These are phyloP conservation scores for Oenanthe oenanthe DNA, from an alignment of 2,113 vertebrate species.

Conservation along the genomic window DNA sequence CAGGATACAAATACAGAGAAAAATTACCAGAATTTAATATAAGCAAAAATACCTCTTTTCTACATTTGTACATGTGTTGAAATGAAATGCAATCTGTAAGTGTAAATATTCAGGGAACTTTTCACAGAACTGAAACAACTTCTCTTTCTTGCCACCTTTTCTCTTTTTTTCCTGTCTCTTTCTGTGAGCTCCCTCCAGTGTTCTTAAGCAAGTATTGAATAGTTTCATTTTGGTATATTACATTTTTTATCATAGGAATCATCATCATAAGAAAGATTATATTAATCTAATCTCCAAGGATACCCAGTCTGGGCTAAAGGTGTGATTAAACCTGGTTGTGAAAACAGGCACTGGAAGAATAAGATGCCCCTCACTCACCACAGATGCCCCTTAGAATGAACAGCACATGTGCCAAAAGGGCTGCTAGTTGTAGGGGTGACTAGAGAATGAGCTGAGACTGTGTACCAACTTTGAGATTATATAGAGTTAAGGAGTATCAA, in stretches of 20 bases:
- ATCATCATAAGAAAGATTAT: background rate
- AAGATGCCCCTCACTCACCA: background rate
- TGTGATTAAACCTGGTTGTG: background rate
- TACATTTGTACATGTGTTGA: background rate
- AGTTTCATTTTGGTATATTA: background rate
- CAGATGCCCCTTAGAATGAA: background rate
- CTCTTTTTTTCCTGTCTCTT: slow-evolving; percentile 35
- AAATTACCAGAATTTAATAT: background rate
- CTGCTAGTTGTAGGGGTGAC: background rate
- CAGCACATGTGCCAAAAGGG: background rate
- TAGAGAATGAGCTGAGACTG: background rate
- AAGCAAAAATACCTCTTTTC: background rate
- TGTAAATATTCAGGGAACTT: background rate
- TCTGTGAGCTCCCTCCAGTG: slow-evolving; percentile 73
- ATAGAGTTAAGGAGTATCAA: background rate
- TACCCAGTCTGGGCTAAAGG: background rate
- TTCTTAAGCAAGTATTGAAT: slow-evolving; percentile 47
- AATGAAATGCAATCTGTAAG: background rate
- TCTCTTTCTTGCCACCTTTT: background rate
- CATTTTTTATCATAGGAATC: background rate
- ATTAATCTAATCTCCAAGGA: background rate
- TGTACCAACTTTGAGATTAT: background rate
- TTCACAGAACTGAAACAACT: background rate
- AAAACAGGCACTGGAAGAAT: background rate
- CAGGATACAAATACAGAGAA: background rate